Percentiles rank a stretch among this genome's conserved stretches.
These are phyloP conservation scores for Colletes gigas DNA, from an alignment of 1,140 invertebrate genomes.

Conservation along the genomic window DNA sequence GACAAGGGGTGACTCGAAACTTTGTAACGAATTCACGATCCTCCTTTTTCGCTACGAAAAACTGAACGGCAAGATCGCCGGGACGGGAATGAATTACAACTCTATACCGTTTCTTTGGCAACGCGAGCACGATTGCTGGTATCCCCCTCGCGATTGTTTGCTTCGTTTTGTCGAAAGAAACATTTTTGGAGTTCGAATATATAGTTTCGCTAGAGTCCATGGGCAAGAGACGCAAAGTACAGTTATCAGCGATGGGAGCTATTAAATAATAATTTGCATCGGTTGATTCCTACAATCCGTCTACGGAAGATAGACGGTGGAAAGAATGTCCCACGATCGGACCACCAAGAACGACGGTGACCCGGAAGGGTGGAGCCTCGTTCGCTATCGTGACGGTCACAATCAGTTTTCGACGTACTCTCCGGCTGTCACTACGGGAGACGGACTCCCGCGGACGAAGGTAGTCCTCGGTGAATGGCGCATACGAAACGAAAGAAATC, in stretches of 20 bases:
- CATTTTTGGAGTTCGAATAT: no score
- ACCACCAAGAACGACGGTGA: constrained; percentile 63
- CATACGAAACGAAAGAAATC: constrained; percentile 41
- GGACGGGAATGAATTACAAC: not conserved
- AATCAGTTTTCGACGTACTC: constrained; percentile 65
- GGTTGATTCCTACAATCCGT: no score
- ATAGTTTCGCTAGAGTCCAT: no score
- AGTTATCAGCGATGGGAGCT: no score
- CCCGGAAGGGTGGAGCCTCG: constrained; percentile 67
- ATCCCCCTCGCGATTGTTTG: no score
- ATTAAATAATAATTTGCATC: no score
- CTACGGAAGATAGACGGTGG: not conserved
- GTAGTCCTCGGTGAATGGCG: constrained; percentile 27
- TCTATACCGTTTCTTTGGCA: not conserved
- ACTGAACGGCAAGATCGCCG: not conserved
- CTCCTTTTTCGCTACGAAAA: not conserved
- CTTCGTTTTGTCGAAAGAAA: no score
- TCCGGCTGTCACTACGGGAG: constrained; percentile 61
- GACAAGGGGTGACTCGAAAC: constrained; percentile 10
- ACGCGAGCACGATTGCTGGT: no score
- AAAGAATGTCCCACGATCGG: constrained; percentile 58
- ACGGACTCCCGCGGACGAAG: constrained; percentile 62
- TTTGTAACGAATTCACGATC: constrained; percentile 35
- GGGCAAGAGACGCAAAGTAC: no score
- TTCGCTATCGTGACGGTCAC: constrained; percentile 67